A percentile compares a stretch with the other conserved stretches of the same genome.
Conservation (phyloP, 2,888 invertebrate species). For the Phytoseiulus persimilis region DNA sequence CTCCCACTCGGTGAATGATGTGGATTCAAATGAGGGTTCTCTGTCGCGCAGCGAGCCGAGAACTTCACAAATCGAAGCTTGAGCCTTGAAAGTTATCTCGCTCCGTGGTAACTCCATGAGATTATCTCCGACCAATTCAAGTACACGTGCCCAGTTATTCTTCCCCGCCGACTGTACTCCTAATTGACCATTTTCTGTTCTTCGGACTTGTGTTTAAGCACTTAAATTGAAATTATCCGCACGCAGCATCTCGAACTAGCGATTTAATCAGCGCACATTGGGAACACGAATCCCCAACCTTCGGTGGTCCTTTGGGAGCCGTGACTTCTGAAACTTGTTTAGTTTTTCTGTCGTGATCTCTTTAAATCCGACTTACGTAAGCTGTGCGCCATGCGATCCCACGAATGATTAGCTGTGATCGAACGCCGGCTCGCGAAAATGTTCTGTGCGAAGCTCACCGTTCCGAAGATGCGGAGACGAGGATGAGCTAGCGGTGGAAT, state of each 20-base stretch:
- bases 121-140: too few relatives aligned
- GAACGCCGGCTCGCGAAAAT: neutral
- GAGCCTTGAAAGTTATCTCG: too few relatives aligned
- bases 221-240: neutral
- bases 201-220: too few relatives aligned
- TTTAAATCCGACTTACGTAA: neutral
- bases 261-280: neutral
- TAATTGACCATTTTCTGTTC: too few relatives aligned
- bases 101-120: too few relatives aligned
- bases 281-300: neutral
- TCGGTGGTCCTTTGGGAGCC: neutral
- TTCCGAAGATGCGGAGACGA: neutral
- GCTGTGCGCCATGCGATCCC: neutral
- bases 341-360: neutral
- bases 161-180: too few relatives aligned
- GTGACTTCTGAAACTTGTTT: neutral
- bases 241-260: neutral
- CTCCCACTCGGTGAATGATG: neutral
- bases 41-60: neutral
- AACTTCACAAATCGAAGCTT: neutral
- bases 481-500: neutral
- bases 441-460: neutral
- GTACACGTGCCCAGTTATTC: too few relatives aligned
- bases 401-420: neutral
- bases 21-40: neutral